Evolutionary conservation across 2,113 vertebrate genomes (phyloP).

Genomic region (Emberiza fucata): DNA sequence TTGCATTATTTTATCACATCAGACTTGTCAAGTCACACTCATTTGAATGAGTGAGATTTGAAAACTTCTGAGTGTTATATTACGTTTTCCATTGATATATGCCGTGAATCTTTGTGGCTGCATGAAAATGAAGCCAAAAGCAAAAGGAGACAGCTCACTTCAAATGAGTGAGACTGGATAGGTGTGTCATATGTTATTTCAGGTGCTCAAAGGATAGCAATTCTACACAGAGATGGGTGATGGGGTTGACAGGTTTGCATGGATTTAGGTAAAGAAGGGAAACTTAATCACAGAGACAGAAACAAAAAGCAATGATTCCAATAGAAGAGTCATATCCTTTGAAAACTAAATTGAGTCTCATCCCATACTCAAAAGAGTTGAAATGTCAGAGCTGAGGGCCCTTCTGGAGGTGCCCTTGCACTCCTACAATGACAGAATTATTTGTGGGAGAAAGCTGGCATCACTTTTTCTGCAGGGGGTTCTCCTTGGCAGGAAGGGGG

Average conservation of each 20-base stretch:
- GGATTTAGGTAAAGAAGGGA: constrained; percentile 21
- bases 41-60: constrained; percentile 72
- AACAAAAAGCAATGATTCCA: neutral
- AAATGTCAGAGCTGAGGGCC: neutral
- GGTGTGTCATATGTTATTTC: constrained; percentile 46
- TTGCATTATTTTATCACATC: constrained; percentile 55
- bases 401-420: neutral
- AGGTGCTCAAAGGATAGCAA: constrained; percentile 18
- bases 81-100: constrained; percentile 68
- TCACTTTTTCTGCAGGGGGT: neutral
- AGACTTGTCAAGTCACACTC: constrained; percentile 72
- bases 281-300: neutral
- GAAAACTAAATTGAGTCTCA: neutral
- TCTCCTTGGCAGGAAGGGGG: neutral
- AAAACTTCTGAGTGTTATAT: constrained; percentile 70
- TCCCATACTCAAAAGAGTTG: neutral
- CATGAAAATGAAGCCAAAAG: constrained; percentile 50
- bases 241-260: constrained; percentile 21
- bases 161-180: constrained; percentile 43
- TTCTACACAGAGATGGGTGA: constrained; percentile 9
- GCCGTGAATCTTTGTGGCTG: constrained; percentile 15
- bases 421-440: neutral
- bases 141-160: constrained; percentile 27
- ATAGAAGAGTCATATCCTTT: neutral
- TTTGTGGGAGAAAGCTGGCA: neutral